phyloP scores from a whole-genome alignment of 2,113 vertebrate species.

The Octodon degus region DNA sequence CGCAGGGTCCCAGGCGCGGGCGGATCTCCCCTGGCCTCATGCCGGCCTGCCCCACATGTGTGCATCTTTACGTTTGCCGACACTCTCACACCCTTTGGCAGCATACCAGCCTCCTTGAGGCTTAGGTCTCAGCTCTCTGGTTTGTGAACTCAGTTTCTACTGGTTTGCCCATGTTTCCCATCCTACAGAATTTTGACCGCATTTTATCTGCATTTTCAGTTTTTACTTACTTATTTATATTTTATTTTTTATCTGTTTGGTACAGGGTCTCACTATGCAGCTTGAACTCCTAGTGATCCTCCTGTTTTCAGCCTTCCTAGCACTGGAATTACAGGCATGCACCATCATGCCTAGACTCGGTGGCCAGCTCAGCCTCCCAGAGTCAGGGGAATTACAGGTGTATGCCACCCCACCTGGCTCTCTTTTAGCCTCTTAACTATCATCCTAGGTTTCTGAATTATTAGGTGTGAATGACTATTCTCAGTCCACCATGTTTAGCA shows the following conservation, averaged over 20 bases:
- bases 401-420: background rate
- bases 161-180: slow-evolving; percentile 20
- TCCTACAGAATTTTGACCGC: slow-evolving; percentile 39
- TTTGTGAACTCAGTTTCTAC: background rate
- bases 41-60: background rate
- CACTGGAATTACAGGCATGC: too few relatives aligned
- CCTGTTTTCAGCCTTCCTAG: too few relatives aligned
- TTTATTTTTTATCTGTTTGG: too few relatives aligned
- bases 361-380: background rate
- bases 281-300: too few relatives aligned
- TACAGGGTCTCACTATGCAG: too few relatives aligned
- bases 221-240: background rate
- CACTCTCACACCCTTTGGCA: background rate
- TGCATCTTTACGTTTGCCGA: background rate
- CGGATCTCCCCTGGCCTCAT: background rate
- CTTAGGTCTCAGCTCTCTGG: background rate
- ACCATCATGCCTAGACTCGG: too few relatives aligned
- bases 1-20: background rate
- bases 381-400: background rate
- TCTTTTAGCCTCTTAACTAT: slow-evolving; percentile 31
- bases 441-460: slow-evolving; percentile 45
- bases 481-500: background rate
- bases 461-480: background rate
- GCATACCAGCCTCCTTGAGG: background rate
- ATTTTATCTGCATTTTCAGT: background rate